Evolutionary conservation across 2,113 vertebrate species (phyloP).

Genomic region (Junco hyemalis): DNA sequence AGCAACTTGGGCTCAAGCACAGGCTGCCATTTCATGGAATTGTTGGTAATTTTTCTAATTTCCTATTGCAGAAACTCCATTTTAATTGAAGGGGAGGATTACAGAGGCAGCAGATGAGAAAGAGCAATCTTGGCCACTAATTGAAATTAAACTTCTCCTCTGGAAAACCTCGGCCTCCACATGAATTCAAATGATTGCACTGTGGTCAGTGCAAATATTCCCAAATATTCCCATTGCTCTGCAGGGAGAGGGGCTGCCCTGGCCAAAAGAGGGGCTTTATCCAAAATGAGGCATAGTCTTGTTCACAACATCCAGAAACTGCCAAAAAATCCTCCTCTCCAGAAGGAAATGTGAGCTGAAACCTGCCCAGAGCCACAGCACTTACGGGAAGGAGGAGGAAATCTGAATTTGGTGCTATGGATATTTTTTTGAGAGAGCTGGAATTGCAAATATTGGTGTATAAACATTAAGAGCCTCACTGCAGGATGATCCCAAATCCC

Average conservation of each 20-base stretch:
- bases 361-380: background rate
- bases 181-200: background rate
- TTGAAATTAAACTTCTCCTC: slow-evolving; percentile 28
- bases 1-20: background rate
- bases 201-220: background rate
- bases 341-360: background rate
- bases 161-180: background rate
- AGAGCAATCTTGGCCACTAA: background rate
- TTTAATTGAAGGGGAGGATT: slow-evolving; percentile 12
- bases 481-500: background rate
- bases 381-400: background rate
- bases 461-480: background rate
- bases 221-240: background rate
- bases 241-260: accelerated
- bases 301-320: background rate
- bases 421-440: background rate
- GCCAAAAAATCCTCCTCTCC: too few species aligned
- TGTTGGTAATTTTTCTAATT: background rate
- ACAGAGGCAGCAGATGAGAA: background rate
- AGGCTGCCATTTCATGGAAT: background rate
- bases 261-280: background rate
- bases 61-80: background rate
- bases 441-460: background rate
- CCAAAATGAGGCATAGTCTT: background rate
- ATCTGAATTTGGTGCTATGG: background rate